Conservation (phyloP, 2,113 vertebrate genomes). For the Ptyas mucosa region DNA sequence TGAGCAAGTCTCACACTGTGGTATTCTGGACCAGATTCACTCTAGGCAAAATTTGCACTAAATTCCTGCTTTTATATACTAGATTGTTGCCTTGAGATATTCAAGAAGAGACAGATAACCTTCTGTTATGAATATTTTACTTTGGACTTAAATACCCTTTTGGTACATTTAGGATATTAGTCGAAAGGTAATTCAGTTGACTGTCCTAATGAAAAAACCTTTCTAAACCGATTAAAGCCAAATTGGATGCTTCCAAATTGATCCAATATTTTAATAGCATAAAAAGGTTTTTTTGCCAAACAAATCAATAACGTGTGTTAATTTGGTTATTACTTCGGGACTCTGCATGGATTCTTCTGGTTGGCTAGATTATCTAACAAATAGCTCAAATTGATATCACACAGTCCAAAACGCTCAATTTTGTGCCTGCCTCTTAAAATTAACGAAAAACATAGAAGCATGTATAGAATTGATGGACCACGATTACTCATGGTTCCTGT, state of each 20-base stretch:
- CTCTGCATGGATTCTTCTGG: background rate
- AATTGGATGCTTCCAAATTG: background rate
- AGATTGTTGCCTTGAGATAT: background rate
- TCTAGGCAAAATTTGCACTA: background rate
- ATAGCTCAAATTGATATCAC: background rate
- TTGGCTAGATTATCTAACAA: background rate
- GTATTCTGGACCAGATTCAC: background rate
- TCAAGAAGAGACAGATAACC: background rate
- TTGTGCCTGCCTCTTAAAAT: background rate
- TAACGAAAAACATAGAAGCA: background rate
- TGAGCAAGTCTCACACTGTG: background rate
- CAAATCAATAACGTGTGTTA: background rate
- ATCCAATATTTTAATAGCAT: background rate
- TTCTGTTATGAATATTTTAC: background rate
- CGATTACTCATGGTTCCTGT: background rate
- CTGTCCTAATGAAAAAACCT: background rate
- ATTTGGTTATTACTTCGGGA: background rate
- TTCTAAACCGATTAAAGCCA: background rate
- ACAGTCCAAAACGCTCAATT: background rate
- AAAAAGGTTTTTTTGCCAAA: background rate
- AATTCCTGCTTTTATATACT: background rate
- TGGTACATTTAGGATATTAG: background rate
- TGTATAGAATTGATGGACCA: background rate
- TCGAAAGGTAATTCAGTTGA: background rate
- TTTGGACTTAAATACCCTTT: background rate